Percentiles rank a stretch among this genome's conserved stretches.
These are phyloP conservation scores for Cryptoprocta ferox DNA, from an alignment of 2,797 vertebrate genomes.

Conservation along the genomic window DNA sequence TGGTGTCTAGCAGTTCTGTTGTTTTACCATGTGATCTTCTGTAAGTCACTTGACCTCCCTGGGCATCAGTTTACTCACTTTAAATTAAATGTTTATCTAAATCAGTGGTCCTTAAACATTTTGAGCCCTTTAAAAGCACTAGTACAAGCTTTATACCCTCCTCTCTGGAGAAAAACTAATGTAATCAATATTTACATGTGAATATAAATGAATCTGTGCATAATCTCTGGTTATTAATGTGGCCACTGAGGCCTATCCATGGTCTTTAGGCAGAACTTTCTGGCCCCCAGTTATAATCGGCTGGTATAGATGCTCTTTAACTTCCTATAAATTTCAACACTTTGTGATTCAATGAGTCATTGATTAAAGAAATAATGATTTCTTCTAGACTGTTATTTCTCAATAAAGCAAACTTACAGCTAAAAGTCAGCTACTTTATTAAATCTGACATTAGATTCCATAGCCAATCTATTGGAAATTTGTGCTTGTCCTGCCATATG, in stretches of 20 bases:
- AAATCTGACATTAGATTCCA: constrained; percentile 56
- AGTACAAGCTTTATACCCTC: neutral
- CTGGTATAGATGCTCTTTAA: neutral
- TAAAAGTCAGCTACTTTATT: constrained; percentile 64
- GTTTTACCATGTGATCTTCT: neutral
- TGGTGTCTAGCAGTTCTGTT: neutral
- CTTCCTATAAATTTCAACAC: constrained; percentile 1
- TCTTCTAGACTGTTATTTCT: constrained; percentile 47
- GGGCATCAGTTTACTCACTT: neutral
- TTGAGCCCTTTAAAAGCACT: neutral
- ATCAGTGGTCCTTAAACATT: neutral
- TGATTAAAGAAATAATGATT: constrained; percentile 62
- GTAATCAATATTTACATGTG: neutral
- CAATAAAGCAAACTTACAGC: neutral
- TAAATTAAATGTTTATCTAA: constrained; percentile 38
- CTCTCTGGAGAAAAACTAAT: neutral
- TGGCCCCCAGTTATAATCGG: neutral
- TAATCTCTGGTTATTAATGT: neutral
- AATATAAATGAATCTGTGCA: neutral
- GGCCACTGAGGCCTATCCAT: neutral
- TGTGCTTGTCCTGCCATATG: neutral
- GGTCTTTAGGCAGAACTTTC: neutral
- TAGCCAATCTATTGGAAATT: constrained; percentile 16
- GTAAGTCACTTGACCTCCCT: neutral
- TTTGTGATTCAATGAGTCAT: constrained; percentile 21